Base-by-base conservation (phyloP, 2,888 invertebrate species). In the Athetis lepigone region DNA sequence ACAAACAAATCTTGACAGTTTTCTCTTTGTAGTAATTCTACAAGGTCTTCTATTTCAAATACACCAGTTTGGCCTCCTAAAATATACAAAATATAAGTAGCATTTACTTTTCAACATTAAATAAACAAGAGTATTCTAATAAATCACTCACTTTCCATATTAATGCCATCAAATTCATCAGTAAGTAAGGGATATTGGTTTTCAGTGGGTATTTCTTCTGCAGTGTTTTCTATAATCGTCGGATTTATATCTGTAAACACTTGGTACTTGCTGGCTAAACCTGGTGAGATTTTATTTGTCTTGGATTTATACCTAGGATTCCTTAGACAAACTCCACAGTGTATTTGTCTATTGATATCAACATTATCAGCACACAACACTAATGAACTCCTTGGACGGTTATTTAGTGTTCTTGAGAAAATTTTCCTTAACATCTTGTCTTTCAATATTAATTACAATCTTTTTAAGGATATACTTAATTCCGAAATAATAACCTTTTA, bases 31-130 rank as follows among this genome's bases (percentile, higher is more conserved):
- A 99, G 90, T 23, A 98, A 91, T 18, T 96, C 95, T 0, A 98
- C 96, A 49, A 99, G 90, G 74, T 99, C 98, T 85, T 98, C 97
- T 45, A 99, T 96, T 81, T 99, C 98, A 92, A 97, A 98, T 0
- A 99, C 98, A 29, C 99, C 99, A 74, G 89, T 95, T 66, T 95
- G 82, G 13, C 99, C 99, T 86, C 97, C 98, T 99, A 85, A 47
- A 95, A 94, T 25, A 1, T 6, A 21, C 23, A 21, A 19, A 25
- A 13, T 36, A 23, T 19, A 11, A 46, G 9, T 8, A 9, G 2
- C 19, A 11, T 9, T 23, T 11, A 11, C 0, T 37, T 25, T 11
- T 18, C 0, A n/a, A n/a, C n/a, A n/a, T n/a, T 4, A 19, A 27
- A 19, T 25, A 8, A 11, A 42, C 16, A 27, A 7, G 18, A 19